Percentiles rank a stretch among this genome's conserved stretches.
Evolutionary conservation across 1,140 invertebrate species (phyloP).

Genomic region (Procambarus virginalis): DNA sequence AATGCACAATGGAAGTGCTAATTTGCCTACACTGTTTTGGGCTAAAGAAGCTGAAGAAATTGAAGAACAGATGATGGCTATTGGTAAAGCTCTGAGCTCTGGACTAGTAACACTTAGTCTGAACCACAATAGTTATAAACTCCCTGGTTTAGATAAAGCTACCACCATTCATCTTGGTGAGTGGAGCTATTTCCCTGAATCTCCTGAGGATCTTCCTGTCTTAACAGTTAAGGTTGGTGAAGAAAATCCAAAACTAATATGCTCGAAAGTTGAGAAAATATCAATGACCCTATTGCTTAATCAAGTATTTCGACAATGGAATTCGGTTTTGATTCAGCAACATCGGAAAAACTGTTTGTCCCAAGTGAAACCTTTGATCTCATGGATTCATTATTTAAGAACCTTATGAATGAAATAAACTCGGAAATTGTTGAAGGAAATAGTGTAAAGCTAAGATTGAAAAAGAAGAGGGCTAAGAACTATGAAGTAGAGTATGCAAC

Average conservation of each 20-base stretch:
- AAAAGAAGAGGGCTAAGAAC: constrained; percentile 35
- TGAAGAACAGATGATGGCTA: constrained; percentile 41
- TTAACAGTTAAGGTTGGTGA: constrained; percentile 46
- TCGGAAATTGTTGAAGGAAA: not conserved
- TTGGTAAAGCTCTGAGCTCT: constrained; percentile 35
- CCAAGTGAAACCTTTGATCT: constrained; percentile 61
- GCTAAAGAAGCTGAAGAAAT: constrained; percentile 29
- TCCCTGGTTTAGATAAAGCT: constrained; percentile 51
- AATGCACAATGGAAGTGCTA: constrained; percentile 67
- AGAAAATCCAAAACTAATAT: not conserved
- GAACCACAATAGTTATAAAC: constrained; percentile 26
- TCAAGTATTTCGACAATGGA: constrained; percentile 64
- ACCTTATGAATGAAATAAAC: constrained; percentile 15
- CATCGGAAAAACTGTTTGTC: constrained; percentile 55
- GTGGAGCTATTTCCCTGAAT: constrained; percentile 42
- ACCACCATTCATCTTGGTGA: constrained; percentile 46
- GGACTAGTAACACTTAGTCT: constrained; percentile 38
- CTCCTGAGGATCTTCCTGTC: constrained; percentile 41
- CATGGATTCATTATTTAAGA: constrained; percentile 59
- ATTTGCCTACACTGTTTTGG: constrained; percentile 64
- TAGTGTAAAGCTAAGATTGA: constrained; percentile 21
- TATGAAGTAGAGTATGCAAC: constrained; percentile 43
- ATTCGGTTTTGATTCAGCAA: constrained; percentile 62
- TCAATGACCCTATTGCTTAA: constrained; percentile 30
- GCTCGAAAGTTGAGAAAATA: not conserved